These are phyloP conservation scores for Drosophila planitibia DNA, from an alignment of 2,888 invertebrate species.

Conservation along the genomic window DNA sequence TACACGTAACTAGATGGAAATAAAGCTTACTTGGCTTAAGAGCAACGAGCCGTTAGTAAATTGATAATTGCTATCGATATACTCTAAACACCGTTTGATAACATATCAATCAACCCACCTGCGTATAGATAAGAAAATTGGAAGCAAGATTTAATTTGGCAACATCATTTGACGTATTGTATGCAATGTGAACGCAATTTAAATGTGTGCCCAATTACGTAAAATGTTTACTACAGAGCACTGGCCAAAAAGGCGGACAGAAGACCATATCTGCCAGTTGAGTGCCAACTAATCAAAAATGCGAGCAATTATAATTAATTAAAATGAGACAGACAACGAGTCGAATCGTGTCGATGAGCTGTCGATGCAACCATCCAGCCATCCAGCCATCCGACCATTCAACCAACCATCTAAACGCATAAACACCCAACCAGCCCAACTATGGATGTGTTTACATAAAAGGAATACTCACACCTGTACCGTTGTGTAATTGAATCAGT, in stretches of 20 bases:
- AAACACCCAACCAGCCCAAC: neutral
- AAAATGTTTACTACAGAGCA: constrained; percentile 63
- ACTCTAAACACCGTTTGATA: neutral
- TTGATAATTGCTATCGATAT: neutral
- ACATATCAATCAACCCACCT: constrained; percentile 32
- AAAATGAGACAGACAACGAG: constrained; percentile 57
- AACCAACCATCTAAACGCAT: constrained; percentile 10
- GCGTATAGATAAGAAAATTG: constrained; percentile 24
- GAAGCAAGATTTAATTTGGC: constrained; percentile 47
- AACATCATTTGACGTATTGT: constrained; percentile 74
- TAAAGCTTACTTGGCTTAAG: neutral
- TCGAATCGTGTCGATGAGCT: constrained; percentile 8
- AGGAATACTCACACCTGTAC: constrained; percentile 10
- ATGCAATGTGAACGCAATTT: constrained; percentile 68
- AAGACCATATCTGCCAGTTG: constrained; percentile 64
- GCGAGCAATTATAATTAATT: constrained; percentile 78
- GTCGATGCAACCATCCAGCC: neutral
- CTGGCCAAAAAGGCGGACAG: constrained; percentile 17
- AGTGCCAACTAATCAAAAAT: constrained; percentile 80
- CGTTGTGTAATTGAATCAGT: constrained; percentile 37
- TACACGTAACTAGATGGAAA: neutral
- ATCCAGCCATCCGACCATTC: constrained; percentile 3
- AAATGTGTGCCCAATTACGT: constrained; percentile 78
- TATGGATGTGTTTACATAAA: constrained; percentile 13
- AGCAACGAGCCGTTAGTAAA: neutral